These are phyloP conservation scores for Temnothorax nylanderi DNA, from an alignment of 1,140 invertebrate species.

Conservation along the genomic window DNA sequence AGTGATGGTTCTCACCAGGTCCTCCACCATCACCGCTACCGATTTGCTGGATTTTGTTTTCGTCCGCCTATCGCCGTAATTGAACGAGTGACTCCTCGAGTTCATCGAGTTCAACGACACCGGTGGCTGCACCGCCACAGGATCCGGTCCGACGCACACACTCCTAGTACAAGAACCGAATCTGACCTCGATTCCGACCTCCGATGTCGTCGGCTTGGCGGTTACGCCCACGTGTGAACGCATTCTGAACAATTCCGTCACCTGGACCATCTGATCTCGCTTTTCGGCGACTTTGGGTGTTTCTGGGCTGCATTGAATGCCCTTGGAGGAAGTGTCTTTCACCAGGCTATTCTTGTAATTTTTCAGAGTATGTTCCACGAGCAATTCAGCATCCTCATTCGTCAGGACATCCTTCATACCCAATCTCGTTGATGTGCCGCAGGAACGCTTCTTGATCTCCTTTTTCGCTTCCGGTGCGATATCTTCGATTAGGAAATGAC, in stretches of 20 bases:
- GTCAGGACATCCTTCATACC: slow-evolving; percentile 77
- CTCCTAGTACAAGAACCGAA: slow-evolving; percentile 75
- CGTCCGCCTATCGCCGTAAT: slow-evolving; percentile 78
- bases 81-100: slow-evolving; percentile 80
- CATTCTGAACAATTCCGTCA: slow-evolving; percentile 77
- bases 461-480: slow-evolving; percentile 68
- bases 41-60: slow-evolving; percentile 77
- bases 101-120: slow-evolving; percentile 81
- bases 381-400: slow-evolving; percentile 68
- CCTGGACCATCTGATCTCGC: slow-evolving; percentile 81
- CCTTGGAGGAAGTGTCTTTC: slow-evolving; percentile 68
- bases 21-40: slow-evolving; percentile 75
- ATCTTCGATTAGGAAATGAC: slow-evolving; percentile 65
- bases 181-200: slow-evolving; percentile 77
- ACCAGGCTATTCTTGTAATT: slow-evolving; percentile 70
- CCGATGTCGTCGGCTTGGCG: slow-evolving; percentile 81
- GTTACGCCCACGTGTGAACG: slow-evolving; percentile 81
- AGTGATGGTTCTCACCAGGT: slow-evolving; percentile 73
- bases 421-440: slow-evolving; percentile 71
- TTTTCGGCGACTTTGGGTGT: slow-evolving; percentile 58
- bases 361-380: slow-evolving; percentile 75
- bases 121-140: slow-evolving; percentile 60
- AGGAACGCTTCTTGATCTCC: slow-evolving; percentile 58
- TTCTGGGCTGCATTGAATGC: slow-evolving; percentile 60
- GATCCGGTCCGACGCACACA: slow-evolving; percentile 78